These are phyloP conservation scores for Struthio camelus DNA, from an alignment of 2,113 vertebrate genomes.

Conservation along the genomic window DNA sequence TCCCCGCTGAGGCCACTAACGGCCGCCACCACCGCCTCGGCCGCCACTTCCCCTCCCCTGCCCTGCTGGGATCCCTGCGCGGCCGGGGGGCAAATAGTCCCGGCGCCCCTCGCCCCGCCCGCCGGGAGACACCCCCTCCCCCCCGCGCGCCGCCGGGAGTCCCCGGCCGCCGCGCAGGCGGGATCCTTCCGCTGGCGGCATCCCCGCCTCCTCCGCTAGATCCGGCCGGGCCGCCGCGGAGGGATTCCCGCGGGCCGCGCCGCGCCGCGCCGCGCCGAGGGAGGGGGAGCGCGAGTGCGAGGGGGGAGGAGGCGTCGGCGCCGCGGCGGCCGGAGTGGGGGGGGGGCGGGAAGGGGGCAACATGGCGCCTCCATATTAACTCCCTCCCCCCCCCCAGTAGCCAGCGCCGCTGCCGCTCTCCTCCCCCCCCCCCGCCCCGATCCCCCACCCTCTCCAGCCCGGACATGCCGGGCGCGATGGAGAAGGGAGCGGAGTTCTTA, in stretches of 20 bases:
- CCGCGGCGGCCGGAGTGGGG: constrained; percentile 55
- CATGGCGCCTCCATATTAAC: constrained; percentile 72
- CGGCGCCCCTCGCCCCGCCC: not conserved
- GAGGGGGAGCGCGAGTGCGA: not conserved
- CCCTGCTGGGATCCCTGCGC: not conserved
- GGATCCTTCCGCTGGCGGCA: not conserved
- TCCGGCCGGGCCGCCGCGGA: constrained; percentile 51
- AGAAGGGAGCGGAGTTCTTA: constrained; percentile 88
- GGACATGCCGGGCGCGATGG: constrained; percentile 93
- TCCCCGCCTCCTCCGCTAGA: not conserved
- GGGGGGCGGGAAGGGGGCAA: constrained; percentile 52
- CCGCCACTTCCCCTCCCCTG: too few relatives aligned
- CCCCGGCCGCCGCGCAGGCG: not conserved
- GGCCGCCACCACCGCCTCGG: too few relatives aligned
- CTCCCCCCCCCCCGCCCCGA: constrained; percentile 24
- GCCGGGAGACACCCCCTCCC: accelerated
- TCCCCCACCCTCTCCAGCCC: too few relatives aligned
- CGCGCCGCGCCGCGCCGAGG: not conserved
- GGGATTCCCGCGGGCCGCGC: constrained; percentile 2
- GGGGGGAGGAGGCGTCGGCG: constrained; percentile 53
- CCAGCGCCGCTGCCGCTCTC: constrained; percentile 39
- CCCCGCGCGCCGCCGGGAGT: too few relatives aligned
- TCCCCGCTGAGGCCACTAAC: too few relatives aligned
- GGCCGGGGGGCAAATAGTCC: not conserved
- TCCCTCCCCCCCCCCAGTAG: constrained; percentile 36